Evolutionary conservation across 92 coral and sea anemone genomes (phyloP).

Genomic region (Porites evermanni): DNA sequence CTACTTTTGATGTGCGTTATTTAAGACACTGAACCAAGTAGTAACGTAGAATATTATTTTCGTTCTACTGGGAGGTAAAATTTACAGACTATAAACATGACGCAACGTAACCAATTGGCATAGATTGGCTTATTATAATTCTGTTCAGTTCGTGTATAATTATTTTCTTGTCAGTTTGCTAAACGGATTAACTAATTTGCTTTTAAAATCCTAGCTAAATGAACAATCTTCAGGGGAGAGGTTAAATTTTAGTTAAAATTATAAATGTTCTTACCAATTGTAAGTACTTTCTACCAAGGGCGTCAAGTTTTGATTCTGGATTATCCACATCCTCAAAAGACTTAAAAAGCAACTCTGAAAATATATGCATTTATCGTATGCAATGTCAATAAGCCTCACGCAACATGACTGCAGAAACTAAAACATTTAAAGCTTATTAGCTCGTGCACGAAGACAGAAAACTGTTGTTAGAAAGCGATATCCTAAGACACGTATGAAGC

Average conservation of each 20-base stretch:
- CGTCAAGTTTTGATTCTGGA: slow-evolving; percentile 81
- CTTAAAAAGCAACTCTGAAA: slow-evolving; percentile 74
- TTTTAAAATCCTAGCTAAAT: not conserved
- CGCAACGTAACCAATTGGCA: too few species aligned
- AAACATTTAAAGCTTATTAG: not conserved
- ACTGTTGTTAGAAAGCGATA: not conserved
- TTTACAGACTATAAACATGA: too few species aligned
- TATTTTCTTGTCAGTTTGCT: too few species aligned
- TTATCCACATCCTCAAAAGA: slow-evolving; percentile 75
- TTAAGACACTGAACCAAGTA: too few species aligned
- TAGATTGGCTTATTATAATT: not conserved
- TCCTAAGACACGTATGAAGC: not conserved
- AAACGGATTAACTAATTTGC: not conserved
- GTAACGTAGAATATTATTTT: too few species aligned
- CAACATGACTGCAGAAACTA: not conserved
- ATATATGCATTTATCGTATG: too few species aligned
- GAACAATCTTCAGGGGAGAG: not conserved
- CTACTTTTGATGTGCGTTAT: too few species aligned
- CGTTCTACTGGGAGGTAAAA: too few species aligned
- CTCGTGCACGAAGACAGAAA: slow-evolving; percentile 4
- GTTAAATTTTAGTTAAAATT: not conserved
- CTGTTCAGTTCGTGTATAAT: not conserved
- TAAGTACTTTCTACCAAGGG: slow-evolving; percentile 86
- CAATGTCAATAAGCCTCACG: not conserved
- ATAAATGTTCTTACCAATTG: slow-evolving; percentile 73